A percentile compares a stretch with the other conserved stretches of the same genome.
Evolutionary conservation across 2,113 vertebrate genomes (phyloP).

Genomic region (Anoura caudifer): DNA sequence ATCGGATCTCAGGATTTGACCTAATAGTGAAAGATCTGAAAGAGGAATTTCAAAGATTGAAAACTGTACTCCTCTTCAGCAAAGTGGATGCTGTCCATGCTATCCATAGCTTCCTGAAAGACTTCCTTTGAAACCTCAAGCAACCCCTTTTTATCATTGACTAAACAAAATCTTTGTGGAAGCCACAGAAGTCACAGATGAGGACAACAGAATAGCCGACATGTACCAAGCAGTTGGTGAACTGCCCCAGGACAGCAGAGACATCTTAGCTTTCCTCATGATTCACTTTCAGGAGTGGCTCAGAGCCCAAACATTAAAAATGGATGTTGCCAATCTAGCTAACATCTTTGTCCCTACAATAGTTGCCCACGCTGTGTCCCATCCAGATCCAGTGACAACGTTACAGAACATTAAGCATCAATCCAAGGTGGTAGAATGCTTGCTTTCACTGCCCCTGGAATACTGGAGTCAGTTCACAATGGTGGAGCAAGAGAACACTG

Average conservation of each 20-base stretch:
- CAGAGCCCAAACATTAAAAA: slow-evolving; percentile 90
- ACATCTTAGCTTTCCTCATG: slow-evolving; percentile 94
- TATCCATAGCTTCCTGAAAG: slow-evolving; percentile 93
- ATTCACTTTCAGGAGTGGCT: slow-evolving; percentile 94
- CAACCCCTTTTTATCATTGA: slow-evolving; percentile 94
- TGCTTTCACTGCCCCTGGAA: slow-evolving; percentile 87
- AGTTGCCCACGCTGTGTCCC: slow-evolving; percentile 89
- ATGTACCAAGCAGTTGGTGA: slow-evolving; percentile 92
- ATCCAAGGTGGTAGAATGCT: slow-evolving; percentile 92
- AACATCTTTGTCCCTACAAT: slow-evolving; percentile 95
- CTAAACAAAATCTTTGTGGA: slow-evolving; percentile 94
- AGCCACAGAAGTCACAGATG: slow-evolving; percentile 94
- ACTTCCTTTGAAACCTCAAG: slow-evolving; percentile 95
- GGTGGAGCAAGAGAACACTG: slow-evolving; percentile 85
- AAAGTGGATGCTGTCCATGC: slow-evolving; percentile 95
- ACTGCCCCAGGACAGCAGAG: slow-evolving; percentile 92
- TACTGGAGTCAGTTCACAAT: slow-evolving; percentile 94
- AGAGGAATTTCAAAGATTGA: slow-evolving; percentile 92
- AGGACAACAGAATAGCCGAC: slow-evolving; percentile 93
- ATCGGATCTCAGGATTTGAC: slow-evolving; percentile 93
- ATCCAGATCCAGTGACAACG: slow-evolving; percentile 92
- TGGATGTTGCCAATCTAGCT: slow-evolving; percentile 90
- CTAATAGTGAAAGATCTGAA: slow-evolving; percentile 94
- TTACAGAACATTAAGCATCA: slow-evolving; percentile 95
- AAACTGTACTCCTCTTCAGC: slow-evolving; percentile 91